phyloP scores from a whole-genome alignment of 1,140 invertebrate species.

The Trichogramma pretiosum region DNA sequence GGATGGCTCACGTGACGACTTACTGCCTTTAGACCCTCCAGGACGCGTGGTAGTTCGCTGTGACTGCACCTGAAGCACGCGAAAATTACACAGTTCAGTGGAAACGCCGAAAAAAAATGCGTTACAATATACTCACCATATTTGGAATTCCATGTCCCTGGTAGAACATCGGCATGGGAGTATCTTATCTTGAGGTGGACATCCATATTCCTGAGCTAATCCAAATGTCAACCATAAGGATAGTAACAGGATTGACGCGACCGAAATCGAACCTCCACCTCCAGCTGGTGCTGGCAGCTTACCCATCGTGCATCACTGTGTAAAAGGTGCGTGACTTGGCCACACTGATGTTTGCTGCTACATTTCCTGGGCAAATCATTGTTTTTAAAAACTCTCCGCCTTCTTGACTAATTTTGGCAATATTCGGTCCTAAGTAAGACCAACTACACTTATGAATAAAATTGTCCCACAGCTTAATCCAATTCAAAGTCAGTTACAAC shows the following conservation, averaged over 20 bases:
- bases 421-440: too few relatives aligned
- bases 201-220: slow-evolving; percentile 41
- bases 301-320: slow-evolving; percentile 37
- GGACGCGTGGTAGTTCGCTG: slow-evolving; percentile 66
- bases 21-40: slow-evolving; percentile 62
- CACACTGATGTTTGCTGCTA: not conserved
- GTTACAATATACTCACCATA: slow-evolving; percentile 48
- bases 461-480: too few relatives aligned
- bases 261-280: slow-evolving; percentile 25
- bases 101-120: not conserved
- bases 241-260: not conserved
- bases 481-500: too few relatives aligned
- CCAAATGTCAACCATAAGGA: too few relatives aligned
- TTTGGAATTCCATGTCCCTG: slow-evolving; percentile 56
- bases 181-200: slow-evolving; percentile 56
- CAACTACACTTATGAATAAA: too few relatives aligned
- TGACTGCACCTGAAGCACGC: slow-evolving; percentile 68
- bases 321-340: not conserved
- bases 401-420: too few relatives aligned
- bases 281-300: slow-evolving; percentile 33
- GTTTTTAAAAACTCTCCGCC: too few relatives aligned
- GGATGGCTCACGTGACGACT: slow-evolving; percentile 58
- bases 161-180: slow-evolving; percentile 59
- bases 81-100: not conserved
- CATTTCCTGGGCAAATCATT: slow-evolving; percentile 6